These are phyloP conservation scores for Sclerurus mexicanus DNA, from an alignment of 2,113 vertebrate species.

Conservation along the genomic window DNA sequence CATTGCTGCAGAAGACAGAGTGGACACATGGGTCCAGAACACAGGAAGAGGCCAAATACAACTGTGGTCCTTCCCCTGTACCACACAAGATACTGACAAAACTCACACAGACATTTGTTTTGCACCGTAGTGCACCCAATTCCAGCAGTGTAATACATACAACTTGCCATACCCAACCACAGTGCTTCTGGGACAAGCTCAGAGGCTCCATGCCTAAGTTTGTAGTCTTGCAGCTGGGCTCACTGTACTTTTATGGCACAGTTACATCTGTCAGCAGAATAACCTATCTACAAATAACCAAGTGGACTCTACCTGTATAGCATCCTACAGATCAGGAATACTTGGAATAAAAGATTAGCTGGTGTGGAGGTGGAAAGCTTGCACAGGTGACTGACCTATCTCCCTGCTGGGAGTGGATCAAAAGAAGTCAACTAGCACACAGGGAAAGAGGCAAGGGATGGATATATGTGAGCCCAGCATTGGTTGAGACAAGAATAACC, in stretches of 20 bases:
- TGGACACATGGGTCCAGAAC: not conserved
- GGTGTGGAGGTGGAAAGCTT: not conserved
- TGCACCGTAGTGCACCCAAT: not conserved
- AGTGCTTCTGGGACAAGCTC: not conserved
- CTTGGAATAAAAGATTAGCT: not conserved
- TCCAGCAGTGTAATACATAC: not conserved
- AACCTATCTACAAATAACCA: not conserved
- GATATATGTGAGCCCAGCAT: not conserved
- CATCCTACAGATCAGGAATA: not conserved
- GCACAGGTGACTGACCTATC: not conserved
- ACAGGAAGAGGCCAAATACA: not conserved
- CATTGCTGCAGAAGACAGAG: not conserved
- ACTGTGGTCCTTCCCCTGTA: not conserved
- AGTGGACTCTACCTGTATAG: not conserved
- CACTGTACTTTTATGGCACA: not conserved
- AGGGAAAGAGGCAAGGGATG: not conserved
- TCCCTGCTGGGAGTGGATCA: not conserved
- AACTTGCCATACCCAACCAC: not conserved
- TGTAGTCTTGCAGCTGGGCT: not conserved
- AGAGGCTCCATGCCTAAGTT: not conserved
- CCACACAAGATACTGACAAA: not conserved
- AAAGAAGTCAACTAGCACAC: not conserved
- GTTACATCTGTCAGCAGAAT: not conserved
- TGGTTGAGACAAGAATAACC: accelerated
- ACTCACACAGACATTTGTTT: not conserved